Percentiles rank a stretch among this genome's conserved stretches.
Evolutionary conservation across 2,888 invertebrate genomes (phyloP).

Genomic region (Osedax fenrisi): DNA sequence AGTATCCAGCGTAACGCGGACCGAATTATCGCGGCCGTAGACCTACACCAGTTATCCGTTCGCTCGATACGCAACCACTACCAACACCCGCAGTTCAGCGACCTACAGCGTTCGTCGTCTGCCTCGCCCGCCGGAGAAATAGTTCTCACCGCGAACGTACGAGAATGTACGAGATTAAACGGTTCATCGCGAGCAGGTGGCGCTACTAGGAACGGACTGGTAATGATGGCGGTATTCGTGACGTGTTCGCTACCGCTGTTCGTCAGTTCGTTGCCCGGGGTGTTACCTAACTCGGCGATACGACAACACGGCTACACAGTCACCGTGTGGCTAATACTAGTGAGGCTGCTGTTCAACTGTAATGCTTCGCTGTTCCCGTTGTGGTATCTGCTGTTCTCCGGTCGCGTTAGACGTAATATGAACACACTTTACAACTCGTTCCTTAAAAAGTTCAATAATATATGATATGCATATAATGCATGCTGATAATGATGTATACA

Average conservation of each 20-base stretch:
- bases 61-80: no score
- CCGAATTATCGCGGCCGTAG: neutral
- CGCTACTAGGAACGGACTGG: conserved; percentile 44
- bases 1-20: neutral
- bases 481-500: no score
- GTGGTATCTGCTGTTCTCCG: conserved; percentile 46
- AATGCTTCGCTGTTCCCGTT: conserved; percentile 44
- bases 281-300: conserved; percentile 6
- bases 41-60: neutral
- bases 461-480: no score
- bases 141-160: neutral
- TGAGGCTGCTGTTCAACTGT: conserved; percentile 41
- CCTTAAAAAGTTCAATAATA: neutral
- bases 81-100: no score
- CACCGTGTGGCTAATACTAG: conserved; percentile 37
- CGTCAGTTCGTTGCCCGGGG: conserved; percentile 40
- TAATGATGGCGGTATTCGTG: conserved; percentile 42
- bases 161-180: no score
- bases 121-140: no score
- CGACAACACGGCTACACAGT: conserved; percentile 28
- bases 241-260: conserved; percentile 42
- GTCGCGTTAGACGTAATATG: conserved; percentile 42
- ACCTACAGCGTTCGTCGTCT: neutral
- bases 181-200: conserved; percentile 39
- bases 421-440: conserved; percentile 37